Conservation (phyloP, 2,113 vertebrate species). For the Porphyrio hochstetteri region DNA sequence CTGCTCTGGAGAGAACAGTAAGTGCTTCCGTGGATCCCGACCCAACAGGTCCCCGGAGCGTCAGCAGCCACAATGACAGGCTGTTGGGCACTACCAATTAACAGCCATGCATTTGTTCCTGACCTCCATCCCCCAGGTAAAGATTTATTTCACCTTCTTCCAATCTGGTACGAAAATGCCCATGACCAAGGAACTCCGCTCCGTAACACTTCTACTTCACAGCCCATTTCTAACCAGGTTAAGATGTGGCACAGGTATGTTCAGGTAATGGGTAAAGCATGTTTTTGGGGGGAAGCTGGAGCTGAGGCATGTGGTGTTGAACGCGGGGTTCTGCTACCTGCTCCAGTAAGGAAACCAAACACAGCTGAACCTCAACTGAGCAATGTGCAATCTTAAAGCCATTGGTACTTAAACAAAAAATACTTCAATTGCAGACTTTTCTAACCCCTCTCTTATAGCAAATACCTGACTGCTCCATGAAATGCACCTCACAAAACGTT, state of each 20-base stretch:
- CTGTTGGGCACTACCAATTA: conserved; percentile 2
- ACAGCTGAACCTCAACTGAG: neutral
- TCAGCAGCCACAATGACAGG: conserved; percentile 11
- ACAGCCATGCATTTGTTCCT: neutral
- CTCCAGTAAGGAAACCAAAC: neutral
- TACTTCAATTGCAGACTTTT: neutral
- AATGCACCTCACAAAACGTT: neutral
- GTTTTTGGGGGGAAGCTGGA: neutral
- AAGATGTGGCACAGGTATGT: neutral
- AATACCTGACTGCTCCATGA: neutral
- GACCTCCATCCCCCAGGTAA: conserved; percentile 5
- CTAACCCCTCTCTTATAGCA: neutral
- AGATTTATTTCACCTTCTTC: neutral
- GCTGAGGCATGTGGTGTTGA: neutral
- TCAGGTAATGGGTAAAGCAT: neutral
- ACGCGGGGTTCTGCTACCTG: neutral
- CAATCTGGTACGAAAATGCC: neutral
- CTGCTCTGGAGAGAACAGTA: neutral
- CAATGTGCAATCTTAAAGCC: neutral
- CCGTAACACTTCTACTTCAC: neutral
- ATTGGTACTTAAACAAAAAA: neutral
- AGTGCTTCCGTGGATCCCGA: neutral
- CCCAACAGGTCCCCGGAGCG: neutral
- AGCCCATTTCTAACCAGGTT: neutral
- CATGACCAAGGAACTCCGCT: neutral